Evolutionary conservation across 2,797 vertebrate species (phyloP), one percentile per base, ranked within the genome.

Genomic region (Epinephelus malabaricus): DNA sequence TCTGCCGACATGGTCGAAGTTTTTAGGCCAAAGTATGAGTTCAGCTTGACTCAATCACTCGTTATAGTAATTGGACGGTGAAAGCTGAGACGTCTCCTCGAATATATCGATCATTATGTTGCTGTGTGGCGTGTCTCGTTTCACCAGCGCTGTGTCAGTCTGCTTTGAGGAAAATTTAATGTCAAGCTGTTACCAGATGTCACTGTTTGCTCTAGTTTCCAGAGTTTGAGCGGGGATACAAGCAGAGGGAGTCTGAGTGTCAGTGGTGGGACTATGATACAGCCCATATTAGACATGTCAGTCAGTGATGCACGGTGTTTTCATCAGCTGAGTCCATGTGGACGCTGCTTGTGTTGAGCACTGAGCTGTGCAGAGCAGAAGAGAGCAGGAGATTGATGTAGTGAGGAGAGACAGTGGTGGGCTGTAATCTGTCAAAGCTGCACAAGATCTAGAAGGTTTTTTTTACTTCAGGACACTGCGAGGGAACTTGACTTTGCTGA

Each of bases 401-500:
- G 76, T 21, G 38, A 0, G 43, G 56, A 51, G 71, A 79, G 79
- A 74, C 71, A 56, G 73, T 5, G 47, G 58, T 23, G 79, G 77
- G 81, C 81, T 78, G 83, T 77, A 70, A 83, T 87, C 85, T 85
- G 86, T 91, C 88, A 87, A 18, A 70, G 79, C 81, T 30, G 69
- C 30, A 27, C 50, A 73, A 15, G 56, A 84, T 78, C 79, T 19
- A 61, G 46, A 70, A 54, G 58, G 13, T 56, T 67, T 67, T 43
- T 40, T 6, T 21, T 49, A 18, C 78, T 85, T n/a, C 45, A 53
- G 84, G 88, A 83, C 55, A 30, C 76, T 4, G 34, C 40, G 46
- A 72, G 66, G 62, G 56, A 56, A 40, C 60, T 81, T 6, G 45
- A 87, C 68, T 81, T 73, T 74, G 81, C 80, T 84, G 77, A 77